Evolutionary conservation across 2,797 vertebrate genomes (phyloP).

Genomic region (Sebastes nivosus): DNA sequence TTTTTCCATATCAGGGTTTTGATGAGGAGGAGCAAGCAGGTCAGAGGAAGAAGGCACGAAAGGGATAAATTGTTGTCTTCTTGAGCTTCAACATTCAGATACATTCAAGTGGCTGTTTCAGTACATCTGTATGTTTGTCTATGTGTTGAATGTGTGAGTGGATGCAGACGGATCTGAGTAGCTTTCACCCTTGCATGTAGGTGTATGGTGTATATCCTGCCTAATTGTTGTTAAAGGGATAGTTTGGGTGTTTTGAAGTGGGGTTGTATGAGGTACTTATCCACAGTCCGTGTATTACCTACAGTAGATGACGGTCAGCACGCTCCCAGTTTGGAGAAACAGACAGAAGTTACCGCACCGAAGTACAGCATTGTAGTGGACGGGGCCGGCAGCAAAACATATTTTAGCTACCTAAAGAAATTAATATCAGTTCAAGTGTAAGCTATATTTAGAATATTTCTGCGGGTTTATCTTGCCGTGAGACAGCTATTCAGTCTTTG

Average conservation of each 20-base stretch:
- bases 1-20: not conserved
- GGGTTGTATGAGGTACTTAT: no score
- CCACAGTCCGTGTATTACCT: no score
- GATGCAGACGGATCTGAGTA: slow-evolving; percentile 9
- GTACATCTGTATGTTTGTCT: not conserved
- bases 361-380: no score
- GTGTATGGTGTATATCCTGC: not conserved
- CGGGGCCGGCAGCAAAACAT: no score
- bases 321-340: no score
- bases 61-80: slow-evolving; percentile 12
- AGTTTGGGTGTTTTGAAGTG: no score
- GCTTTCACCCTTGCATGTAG: not conserved
- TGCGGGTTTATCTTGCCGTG: no score
- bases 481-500: no score
- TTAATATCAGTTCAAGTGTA: no score
- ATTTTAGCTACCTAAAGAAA: no score
- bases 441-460: no score
- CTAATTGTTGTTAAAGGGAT: not conserved
- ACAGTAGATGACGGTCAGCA: no score
- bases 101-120: not conserved
- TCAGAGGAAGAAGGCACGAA: slow-evolving; percentile 25
- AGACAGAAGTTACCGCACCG: rapidly evolving
- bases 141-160: not conserved
- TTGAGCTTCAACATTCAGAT: slow-evolving; percentile 24
- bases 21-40: slow-evolving; percentile 12